Evolutionary conservation across 2,888 invertebrate genomes (phyloP), one percentile per base, ranked within the genome.

Genomic region (Rhimphoctona megacephalus): DNA sequence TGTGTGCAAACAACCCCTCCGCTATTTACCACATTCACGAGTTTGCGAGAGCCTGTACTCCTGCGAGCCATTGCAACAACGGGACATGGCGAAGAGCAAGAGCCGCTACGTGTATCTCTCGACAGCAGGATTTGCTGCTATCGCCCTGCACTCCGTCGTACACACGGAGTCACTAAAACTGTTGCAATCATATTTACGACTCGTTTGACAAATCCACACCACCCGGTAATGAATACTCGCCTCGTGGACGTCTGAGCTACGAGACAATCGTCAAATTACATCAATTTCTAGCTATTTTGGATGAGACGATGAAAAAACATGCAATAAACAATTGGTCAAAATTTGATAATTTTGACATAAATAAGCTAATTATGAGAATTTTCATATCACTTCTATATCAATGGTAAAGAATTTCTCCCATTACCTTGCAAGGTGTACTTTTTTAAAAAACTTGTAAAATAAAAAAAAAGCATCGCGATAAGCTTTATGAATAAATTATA

Each of bases 1-100:
- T 89, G 85, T 87, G 88, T 88, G 90, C 91, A 91, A 92, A 92
- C 92, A 92, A 90, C 88, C 90, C 88, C 89, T 81, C 87, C 89
- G 86, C 87, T 67, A 82, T 84, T 84, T 70, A 73, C 81, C 81
- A 72, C 84, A 87, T 83, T 85, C 85, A 72, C 85, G 79, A 87
- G 88, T 77, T 83, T 81, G 64, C 82, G 49, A 52, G 79, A 67
- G 67, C 22, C n/a, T 39, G n/a, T 43, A 57, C 14, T 57, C 9
- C 72, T 64, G 22, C 39, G 33, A 30, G 39, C 57, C 22, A 19
- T 46, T 66, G 77, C 66, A 33, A 52, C 77, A 36, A 57, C 77
- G 39, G 36, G 39, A 54, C 64, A 49, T 64, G 22, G 30, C 67
- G 49, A 67, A 66, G 64, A 49, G 54, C n/a, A 57, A 61, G 61